These are phyloP conservation scores for Folsomia manolachei DNA, from an alignment of 2,888 invertebrate genomes.

Conservation along the genomic window DNA sequence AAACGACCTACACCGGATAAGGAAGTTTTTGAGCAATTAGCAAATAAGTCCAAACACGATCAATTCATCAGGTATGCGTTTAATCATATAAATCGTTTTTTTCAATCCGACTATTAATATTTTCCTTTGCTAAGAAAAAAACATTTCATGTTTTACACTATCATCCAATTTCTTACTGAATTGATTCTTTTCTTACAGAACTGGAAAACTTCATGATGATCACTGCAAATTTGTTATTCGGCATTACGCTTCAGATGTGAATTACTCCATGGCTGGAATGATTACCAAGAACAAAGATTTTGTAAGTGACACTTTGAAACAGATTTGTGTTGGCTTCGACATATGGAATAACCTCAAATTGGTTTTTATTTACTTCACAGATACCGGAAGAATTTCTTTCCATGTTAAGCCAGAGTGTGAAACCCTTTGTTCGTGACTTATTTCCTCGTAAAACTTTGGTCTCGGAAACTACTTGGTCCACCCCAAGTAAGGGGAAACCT, in stretches of 20 bases:
- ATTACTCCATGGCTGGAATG: slow-evolving; percentile 38
- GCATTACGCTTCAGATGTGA: slow-evolving; percentile 43
- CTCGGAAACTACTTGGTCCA: not conserved
- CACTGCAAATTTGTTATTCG: slow-evolving; percentile 32
- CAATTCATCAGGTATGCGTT: slow-evolving; percentile 37
- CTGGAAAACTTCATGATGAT: slow-evolving; percentile 27
- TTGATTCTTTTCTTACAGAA: slow-evolving; percentile 20
- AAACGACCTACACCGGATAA: slow-evolving; percentile 34
- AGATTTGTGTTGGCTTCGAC: too few species aligned
- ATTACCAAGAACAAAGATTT: slow-evolving; percentile 44
- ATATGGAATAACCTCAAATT: too few species aligned
- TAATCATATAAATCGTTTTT: too few species aligned
- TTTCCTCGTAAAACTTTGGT: not conserved
- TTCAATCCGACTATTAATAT: too few species aligned
- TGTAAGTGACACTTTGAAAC: slow-evolving; percentile 32
- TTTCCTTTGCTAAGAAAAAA: too few species aligned
- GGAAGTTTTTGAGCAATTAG: slow-evolving; percentile 32
- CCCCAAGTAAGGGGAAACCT: slow-evolving; percentile 18
- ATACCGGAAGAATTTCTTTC: slow-evolving; percentile 46
- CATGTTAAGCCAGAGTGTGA: slow-evolving; percentile 30
- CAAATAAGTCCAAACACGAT: slow-evolving; percentile 21
- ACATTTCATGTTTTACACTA: too few species aligned
- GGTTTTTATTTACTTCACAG: too few species aligned
- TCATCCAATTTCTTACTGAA: too few species aligned
- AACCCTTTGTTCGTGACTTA: slow-evolving; percentile 21